Evolutionary conservation across 2,113 vertebrate species (phyloP).

Genomic region (Clinocottus analis): DNA sequence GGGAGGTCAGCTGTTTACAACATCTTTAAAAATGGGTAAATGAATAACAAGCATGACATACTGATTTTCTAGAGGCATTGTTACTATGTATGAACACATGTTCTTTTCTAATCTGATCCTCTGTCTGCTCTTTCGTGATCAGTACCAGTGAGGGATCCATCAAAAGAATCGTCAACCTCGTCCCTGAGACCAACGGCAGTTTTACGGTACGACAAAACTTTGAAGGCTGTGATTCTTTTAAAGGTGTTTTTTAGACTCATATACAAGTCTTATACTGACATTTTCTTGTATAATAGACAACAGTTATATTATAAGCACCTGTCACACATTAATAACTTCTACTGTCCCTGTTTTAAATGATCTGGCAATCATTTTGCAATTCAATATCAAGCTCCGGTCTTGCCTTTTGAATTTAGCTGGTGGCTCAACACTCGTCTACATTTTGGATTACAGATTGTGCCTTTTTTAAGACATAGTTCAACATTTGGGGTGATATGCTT

Average conservation of each 20-base stretch:
- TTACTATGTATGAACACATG: neutral
- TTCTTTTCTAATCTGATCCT: neutral
- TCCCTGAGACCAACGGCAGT: constrained; percentile 82
- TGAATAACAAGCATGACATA: neutral
- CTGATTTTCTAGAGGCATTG: too few species aligned
- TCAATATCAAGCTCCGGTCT: neutral
- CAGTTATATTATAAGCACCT: neutral
- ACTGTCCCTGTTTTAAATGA: neutral
- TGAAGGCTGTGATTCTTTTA: too few species aligned
- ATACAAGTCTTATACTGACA: neutral
- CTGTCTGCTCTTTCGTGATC: constrained; percentile 16
- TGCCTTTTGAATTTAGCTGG: neutral
- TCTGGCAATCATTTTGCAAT: neutral
- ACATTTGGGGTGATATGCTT: too few species aligned
- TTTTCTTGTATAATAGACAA: neutral
- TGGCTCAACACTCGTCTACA: neutral
- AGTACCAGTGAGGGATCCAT: constrained; percentile 82
- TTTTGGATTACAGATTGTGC: neutral
- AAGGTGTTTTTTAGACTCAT: neutral
- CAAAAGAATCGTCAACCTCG: constrained; percentile 79
- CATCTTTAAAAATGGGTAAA: constrained; percentile 88
- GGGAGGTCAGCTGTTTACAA: constrained; percentile 82
- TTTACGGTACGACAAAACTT: constrained; percentile 76
- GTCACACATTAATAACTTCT: neutral
- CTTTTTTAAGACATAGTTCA: too few species aligned